Evolutionary conservation across 2,113 vertebrate genomes (phyloP).

Genomic region (Tonatia bakeri): DNA sequence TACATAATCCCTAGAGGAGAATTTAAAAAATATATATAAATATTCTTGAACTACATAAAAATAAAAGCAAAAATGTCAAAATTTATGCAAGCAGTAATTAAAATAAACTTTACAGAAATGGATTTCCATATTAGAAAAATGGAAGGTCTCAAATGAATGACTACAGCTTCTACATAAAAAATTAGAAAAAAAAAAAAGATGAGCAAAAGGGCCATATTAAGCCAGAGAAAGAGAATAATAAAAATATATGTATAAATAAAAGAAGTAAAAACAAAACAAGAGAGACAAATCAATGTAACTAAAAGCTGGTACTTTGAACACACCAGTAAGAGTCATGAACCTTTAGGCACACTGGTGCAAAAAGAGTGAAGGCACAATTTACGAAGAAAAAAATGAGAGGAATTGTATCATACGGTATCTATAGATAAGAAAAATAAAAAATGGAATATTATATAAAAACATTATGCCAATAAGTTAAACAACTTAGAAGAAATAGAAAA

Average conservation of each 20-base stretch:
- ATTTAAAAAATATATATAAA: not conserved
- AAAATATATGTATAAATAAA: not conserved
- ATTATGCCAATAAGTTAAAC: not conserved
- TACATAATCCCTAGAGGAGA: not conserved
- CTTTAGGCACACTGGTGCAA: not conserved
- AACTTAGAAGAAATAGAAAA: not conserved
- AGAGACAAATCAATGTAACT: not conserved
- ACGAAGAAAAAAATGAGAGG: not conserved
- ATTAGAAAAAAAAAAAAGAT: no score
- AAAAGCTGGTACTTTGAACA: not conserved
- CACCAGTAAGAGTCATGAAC: not conserved
- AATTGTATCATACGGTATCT: not conserved
- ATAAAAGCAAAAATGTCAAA: not conserved
- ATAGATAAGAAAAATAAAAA: not conserved
- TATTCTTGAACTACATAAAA: not conserved
- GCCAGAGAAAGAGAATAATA: no score
- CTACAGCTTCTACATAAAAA: not conserved
- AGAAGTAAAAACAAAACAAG: not conserved
- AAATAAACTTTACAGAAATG: not conserved
- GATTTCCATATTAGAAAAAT: not conserved
- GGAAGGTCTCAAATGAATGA: not conserved
- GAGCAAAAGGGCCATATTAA: no score
- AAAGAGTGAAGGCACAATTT: not conserved
- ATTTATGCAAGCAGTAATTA: not conserved
- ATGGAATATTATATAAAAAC: not conserved